Percentiles rank a stretch among this genome's conserved stretches.
Evolutionary conservation across 2,797 vertebrate genomes (phyloP).

Genomic region (Mormyrus proboscirostris): DNA sequence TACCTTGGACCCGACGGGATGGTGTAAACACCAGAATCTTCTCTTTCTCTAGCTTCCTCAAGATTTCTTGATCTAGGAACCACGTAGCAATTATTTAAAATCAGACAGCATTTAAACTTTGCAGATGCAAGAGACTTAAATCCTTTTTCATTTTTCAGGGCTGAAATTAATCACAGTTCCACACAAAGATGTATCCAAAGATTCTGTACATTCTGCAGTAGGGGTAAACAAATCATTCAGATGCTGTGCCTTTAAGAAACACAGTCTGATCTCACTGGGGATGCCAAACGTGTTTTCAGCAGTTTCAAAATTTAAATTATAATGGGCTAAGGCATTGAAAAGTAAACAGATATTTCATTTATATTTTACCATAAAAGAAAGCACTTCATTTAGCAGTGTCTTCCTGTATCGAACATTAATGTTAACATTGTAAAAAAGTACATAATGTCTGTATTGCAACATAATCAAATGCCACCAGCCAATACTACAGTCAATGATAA

Average conservation of each 20-base stretch:
- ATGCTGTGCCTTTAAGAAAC: background rate
- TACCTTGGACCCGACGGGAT: conserved; percentile 90
- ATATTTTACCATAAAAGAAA: background rate
- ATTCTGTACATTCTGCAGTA: background rate
- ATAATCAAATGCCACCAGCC: background rate
- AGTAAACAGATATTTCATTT: background rate
- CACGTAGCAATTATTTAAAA: background rate
- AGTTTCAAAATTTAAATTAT: background rate
- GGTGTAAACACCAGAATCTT: conserved; percentile 98
- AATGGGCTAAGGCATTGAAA: background rate
- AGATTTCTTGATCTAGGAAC: conserved; percentile 88
- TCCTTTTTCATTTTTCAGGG: background rate
- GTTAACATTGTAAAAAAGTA: background rate
- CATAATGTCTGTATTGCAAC: background rate
- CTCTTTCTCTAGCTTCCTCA: conserved; percentile 93
- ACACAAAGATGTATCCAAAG: background rate
- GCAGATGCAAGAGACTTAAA: background rate
- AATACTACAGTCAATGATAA: background rate
- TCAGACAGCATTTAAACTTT: background rate
- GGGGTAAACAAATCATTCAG: background rate
- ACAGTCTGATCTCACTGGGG: background rate
- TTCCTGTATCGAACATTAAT: background rate
- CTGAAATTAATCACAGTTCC: background rate
- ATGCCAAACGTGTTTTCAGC: background rate
- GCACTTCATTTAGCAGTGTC: background rate